A percentile compares a stretch with the other conserved stretches of the same genome.
Evolutionary conservation across 1,140 invertebrate genomes (phyloP).

Genomic region (Plectus sambesii): DNA sequence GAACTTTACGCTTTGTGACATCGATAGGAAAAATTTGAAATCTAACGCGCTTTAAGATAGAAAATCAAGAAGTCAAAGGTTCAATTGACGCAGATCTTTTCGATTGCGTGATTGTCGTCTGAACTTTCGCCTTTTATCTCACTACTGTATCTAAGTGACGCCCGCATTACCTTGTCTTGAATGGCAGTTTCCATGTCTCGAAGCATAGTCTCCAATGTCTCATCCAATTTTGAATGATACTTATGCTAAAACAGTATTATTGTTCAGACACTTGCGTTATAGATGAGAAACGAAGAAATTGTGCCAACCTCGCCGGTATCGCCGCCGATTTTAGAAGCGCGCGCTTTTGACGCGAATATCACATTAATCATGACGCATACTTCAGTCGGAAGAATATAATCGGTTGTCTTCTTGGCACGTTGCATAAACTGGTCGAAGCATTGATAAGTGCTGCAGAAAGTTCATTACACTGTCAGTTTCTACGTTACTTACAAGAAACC

Average conservation of each 20-base stretch:
- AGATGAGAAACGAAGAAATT: constrained; percentile 7
- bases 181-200: constrained; percentile 43
- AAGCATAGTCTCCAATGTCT: constrained; percentile 45
- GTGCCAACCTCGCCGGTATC: constrained; percentile 34
- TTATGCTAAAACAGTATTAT: constrained; percentile 43
- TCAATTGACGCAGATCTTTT: no score
- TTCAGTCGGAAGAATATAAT: constrained; percentile 92
- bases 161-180: constrained; percentile 39
- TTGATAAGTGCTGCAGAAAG: constrained; percentile 49
- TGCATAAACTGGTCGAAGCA: constrained; percentile 78
- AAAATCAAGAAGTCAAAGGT: no score
- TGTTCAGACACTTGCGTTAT: constrained; percentile 3
- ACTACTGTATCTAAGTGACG: no score
- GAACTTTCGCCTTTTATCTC: no score
- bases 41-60: no score
- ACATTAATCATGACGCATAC: constrained; percentile 99
- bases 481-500: constrained; percentile 3
- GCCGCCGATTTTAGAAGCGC: constrained; percentile 38
- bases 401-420: constrained; percentile 87
- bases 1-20: background rate
- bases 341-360: constrained; percentile 58
- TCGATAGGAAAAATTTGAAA: no score
- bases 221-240: constrained; percentile 45
- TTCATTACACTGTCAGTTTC: constrained; percentile 8
- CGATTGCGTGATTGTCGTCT: no score